Evolutionary conservation across 2,888 invertebrate species (phyloP).

Genomic region (Agapetus fuscipes): DNA sequence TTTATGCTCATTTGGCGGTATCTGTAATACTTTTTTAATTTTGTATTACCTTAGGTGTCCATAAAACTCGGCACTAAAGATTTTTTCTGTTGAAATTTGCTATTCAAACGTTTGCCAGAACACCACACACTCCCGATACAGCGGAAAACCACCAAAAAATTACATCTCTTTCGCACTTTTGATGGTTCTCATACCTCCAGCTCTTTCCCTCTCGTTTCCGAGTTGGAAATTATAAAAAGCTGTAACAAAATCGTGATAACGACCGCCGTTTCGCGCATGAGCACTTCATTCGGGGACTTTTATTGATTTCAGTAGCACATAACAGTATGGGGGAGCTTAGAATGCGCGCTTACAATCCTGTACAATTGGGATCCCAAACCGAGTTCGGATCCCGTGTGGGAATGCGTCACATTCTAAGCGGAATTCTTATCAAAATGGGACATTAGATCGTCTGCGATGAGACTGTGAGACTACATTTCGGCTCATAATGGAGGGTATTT

Average conservation of each 20-base stretch:
- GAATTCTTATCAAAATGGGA: slow-evolving; percentile 22
- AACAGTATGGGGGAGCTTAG: slow-evolving; percentile 44
- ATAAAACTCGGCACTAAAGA: slow-evolving; percentile 20
- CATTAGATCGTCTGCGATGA: slow-evolving; percentile 21
- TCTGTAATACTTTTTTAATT: slow-evolving; percentile 22
- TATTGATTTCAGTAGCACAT: slow-evolving; percentile 64
- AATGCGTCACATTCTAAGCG: slow-evolving; percentile 16
- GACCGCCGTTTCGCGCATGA: slow-evolving; percentile 37
- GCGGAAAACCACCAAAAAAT: too few relatives aligned
- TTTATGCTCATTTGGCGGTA: slow-evolving; percentile 21
- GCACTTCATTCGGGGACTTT: slow-evolving; percentile 52
- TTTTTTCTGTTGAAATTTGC: slow-evolving; percentile 20
- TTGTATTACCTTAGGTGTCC: slow-evolving; percentile 22
- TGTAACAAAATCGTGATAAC: slow-evolving; percentile 21
- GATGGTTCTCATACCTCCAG: too few relatives aligned
- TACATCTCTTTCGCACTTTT: too few relatives aligned
- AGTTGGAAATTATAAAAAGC: slow-evolving; percentile 20
- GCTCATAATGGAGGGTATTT: slow-evolving; percentile 21
- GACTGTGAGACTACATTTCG: slow-evolving; percentile 21
- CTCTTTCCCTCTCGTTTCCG: slow-evolving; percentile 13
- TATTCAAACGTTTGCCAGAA: slow-evolving; percentile 16
- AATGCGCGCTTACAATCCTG: slow-evolving; percentile 13
- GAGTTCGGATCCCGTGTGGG: slow-evolving; percentile 22
- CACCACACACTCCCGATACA: slow-evolving; percentile 11
- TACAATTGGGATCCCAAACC: slow-evolving; percentile 19